A percentile compares a stretch with the other conserved stretches of the same genome.
Evolutionary conservation across 2,113 vertebrate species (phyloP).

Genomic region (Protomyctophum bolini): DNA sequence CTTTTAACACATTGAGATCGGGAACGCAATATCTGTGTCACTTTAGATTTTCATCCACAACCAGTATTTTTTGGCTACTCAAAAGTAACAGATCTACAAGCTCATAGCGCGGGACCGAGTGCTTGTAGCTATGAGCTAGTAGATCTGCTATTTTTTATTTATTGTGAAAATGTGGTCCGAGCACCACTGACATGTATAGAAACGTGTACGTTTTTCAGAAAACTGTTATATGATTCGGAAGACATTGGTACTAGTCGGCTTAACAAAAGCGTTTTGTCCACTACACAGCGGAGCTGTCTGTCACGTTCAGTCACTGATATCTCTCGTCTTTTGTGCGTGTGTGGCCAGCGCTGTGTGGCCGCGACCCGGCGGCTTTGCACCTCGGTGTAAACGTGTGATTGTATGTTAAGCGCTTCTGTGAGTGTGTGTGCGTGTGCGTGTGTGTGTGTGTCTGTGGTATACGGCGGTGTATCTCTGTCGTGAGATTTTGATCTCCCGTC

Average conservation of each 20-base stretch:
- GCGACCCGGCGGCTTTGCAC: conserved; percentile 1
- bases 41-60: too few relatives aligned
- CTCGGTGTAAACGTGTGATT: conserved; percentile 24
- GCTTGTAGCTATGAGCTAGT: too few relatives aligned
- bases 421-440: not conserved
- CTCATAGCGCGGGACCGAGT: too few relatives aligned
- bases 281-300: conserved; percentile 60
- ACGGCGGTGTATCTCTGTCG: conserved; percentile 13
- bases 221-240: too few relatives aligned
- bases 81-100: too few relatives aligned
- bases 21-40: too few relatives aligned
- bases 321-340: conserved; percentile 59
- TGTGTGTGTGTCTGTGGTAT: not conserved
- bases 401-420: not conserved
- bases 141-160: too few relatives aligned
- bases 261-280: conserved; percentile 66
- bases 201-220: too few relatives aligned
- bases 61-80: too few relatives aligned
- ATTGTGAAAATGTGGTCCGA: too few relatives aligned
- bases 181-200: too few relatives aligned
- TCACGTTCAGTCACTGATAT: conserved; percentile 65
- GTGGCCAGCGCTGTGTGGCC: conserved; percentile 3
- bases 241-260: too few relatives aligned
- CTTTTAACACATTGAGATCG: not conserved
- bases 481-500: conserved; percentile 71